Conservation (phyloP, 2,113 vertebrate genomes). For the Pterocles orientalis region DNA sequence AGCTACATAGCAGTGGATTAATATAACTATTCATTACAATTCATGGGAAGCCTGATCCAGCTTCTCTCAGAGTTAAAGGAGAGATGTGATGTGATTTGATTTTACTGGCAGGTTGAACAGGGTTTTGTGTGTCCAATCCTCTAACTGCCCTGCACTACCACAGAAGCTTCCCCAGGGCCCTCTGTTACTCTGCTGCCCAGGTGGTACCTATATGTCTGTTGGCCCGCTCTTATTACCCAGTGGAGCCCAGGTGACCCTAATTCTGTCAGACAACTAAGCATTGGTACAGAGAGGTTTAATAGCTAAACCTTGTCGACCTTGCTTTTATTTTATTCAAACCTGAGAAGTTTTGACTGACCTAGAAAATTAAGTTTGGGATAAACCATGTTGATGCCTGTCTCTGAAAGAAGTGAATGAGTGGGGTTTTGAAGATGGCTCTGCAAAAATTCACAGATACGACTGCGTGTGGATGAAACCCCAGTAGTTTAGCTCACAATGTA, state of each 20-base stretch:
- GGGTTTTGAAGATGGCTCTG: background rate
- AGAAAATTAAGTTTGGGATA: background rate
- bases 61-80: background rate
- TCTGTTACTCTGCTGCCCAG: background rate
- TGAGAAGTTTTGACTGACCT: background rate
- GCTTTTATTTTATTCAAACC: background rate
- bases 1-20: constrained; percentile 52
- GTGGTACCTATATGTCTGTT: background rate
- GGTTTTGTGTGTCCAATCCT: background rate
- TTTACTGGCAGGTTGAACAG: background rate
- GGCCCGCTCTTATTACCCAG: background rate
- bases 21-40: constrained; percentile 47
- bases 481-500: rapidly evolving
- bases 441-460: background rate
- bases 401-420: background rate
- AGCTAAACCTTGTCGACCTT: constrained; percentile 16
- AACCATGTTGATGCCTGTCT: background rate
- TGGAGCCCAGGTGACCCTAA: background rate
- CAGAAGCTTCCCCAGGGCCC: background rate
- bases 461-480: background rate
- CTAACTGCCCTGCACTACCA: background rate
- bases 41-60: constrained; percentile 37
- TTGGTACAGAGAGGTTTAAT: background rate
- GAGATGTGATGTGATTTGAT: background rate
- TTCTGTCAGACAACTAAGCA: background rate